Evolutionary conservation across 2,888 invertebrate genomes (phyloP).

Genomic region (Sipha maydis): DNA sequence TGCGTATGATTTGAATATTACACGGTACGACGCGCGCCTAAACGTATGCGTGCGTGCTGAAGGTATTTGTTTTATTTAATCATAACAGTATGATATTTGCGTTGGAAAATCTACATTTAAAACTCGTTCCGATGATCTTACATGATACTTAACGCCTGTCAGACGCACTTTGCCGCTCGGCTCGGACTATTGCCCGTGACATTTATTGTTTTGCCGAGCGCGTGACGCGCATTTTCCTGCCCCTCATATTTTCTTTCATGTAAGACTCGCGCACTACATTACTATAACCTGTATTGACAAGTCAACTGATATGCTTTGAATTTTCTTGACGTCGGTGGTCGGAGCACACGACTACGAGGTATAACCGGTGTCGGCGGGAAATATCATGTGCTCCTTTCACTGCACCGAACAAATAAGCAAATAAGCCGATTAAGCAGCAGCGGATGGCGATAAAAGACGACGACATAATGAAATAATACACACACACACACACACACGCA

Average conservation of each 20-base stretch:
- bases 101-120: background rate
- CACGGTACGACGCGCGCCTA: background rate
- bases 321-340: background rate
- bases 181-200: background rate
- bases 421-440: background rate
- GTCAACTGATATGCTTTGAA: background rate
- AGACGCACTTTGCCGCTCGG: background rate
- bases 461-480: background rate
- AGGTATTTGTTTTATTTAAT: too few relatives aligned
- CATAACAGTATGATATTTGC: background rate
- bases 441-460: background rate
- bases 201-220: background rate
- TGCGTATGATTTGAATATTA: background rate
- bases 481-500: background rate
- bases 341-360: background rate
- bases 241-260: too few relatives aligned
- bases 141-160: conserved; percentile 2
- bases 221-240: background rate
- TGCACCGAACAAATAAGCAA: background rate
- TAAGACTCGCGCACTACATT: background rate
- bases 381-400: background rate
- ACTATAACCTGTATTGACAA: conserved; percentile 20
- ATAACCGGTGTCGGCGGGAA: background rate
- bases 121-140: background rate
- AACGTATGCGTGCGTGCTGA: too few relatives aligned